Evolutionary conservation across 2,888 invertebrate genomes (phyloP).

Genomic region (Pandemis heparana): DNA sequence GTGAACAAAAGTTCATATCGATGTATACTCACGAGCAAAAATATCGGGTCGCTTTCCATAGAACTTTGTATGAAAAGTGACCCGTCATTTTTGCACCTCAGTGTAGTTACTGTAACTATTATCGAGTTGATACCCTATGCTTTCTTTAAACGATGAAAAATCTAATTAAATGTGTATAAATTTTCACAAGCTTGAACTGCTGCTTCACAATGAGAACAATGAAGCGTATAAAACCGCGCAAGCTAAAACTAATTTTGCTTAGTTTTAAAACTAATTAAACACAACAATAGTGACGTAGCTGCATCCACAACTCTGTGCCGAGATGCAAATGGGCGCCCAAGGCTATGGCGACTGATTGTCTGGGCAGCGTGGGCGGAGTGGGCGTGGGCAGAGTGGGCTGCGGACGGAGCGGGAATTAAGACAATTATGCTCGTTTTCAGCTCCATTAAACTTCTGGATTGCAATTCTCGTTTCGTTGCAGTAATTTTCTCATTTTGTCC

Average conservation of each 20-base stretch:
- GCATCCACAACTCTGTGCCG: slow-evolving; percentile 6
- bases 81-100: too few relatives aligned
- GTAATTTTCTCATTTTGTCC: slow-evolving; percentile 14
- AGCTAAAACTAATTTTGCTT: not conserved
- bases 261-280: not conserved
- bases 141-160: too few relatives aligned
- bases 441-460: slow-evolving; percentile 41
- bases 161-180: too few relatives aligned
- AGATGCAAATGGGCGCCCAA: slow-evolving; percentile 34
- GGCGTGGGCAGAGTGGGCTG: slow-evolving; percentile 25
- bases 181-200: too few relatives aligned
- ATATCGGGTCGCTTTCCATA: too few relatives aligned
- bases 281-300: not conserved
- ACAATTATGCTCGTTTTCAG: slow-evolving; percentile 41
- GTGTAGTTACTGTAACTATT: too few relatives aligned
- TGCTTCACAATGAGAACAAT: too few relatives aligned
- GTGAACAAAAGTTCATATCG: too few relatives aligned
- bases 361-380: slow-evolving; percentile 15
- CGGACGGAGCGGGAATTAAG: slow-evolving; percentile 36
- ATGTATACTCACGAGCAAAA: too few relatives aligned
- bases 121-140: too few relatives aligned
- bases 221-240: too few relatives aligned
- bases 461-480: slow-evolving; percentile 36
- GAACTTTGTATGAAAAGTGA: too few relatives aligned
- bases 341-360: slow-evolving; percentile 33